A percentile compares a stretch with the other conserved stretches of the same genome.
Conservation (phyloP, 2,888 invertebrate species). For the Campoplex capitator region DNA sequence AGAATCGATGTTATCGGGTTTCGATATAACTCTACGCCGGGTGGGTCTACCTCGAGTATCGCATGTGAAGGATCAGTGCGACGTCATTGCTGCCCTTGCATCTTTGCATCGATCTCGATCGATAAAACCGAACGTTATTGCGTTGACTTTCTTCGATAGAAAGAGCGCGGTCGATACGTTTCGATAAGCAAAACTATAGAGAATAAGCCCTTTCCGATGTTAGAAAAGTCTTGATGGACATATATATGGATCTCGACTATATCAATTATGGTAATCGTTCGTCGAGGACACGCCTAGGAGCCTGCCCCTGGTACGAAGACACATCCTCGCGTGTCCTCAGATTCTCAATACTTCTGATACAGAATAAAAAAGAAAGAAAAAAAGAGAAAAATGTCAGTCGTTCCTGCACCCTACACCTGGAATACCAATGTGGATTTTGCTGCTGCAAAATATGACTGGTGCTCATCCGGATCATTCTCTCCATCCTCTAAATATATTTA, state of each 20-base stretch:
- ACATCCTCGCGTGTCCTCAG: constrained; percentile 57
- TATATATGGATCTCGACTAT: constrained; percentile 72
- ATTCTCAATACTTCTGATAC: constrained; percentile 26
- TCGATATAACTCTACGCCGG: constrained; percentile 43
- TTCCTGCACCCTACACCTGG: constrained; percentile 49
- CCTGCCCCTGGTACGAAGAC: constrained; percentile 66
- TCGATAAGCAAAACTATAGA: not conserved
- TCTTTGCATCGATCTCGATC: constrained; percentile 18
- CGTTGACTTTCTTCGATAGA: not conserved
- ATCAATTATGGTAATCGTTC: constrained; percentile 80
- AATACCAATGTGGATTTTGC: constrained; percentile 56
- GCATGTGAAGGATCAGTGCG: constrained; percentile 51
- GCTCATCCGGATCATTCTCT: constrained; percentile 34
- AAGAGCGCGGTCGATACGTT: not conserved
- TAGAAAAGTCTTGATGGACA: not conserved
- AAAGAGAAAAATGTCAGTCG: constrained; percentile 19
- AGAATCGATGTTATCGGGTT: constrained; percentile 30
- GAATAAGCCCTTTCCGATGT: not conserved
- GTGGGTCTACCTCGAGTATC: constrained; percentile 37
- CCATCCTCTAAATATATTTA: constrained; percentile 16
- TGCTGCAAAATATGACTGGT: constrained; percentile 51
- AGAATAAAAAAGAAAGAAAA: constrained; percentile 18
- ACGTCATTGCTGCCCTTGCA: constrained; percentile 65
- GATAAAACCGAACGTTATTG: not conserved
- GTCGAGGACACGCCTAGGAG: constrained; percentile 79